Base-by-base conservation (phyloP, 2,113 vertebrate genomes). In the Vulpes lagopus region DNA sequence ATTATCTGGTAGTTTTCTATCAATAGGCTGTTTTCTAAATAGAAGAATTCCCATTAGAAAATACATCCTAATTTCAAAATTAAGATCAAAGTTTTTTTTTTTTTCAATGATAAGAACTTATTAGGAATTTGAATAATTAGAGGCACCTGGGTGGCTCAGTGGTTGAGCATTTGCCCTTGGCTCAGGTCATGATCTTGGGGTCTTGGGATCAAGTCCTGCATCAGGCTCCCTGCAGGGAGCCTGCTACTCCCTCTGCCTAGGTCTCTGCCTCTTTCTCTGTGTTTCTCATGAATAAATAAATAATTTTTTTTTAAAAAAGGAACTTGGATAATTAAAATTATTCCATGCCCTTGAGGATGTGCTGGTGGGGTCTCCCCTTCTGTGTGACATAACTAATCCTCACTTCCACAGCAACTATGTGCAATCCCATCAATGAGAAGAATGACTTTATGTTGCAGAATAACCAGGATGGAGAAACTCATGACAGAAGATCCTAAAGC, bases 401-500 rank as follows among this genome's bases (percentile, higher is more conserved):
- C 55, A 91, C 60, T 91, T 79, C 89, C 85, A 85, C 65, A 81
- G 82, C n/a, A 97, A 91, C 95, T 15, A 8, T 25, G 32, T 59
- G 15, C 51, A 76, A n/a, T 32, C 60, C 55, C 23, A 81, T 23
- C 88, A 86, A 71, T 0, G 8, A 57, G 55, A 85, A 95, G 25
- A 49, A 59, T 94, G 76, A 81, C 43, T 83, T 94, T 51, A 9
- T 2, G 15, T 65, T 89, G 62, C 82, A 78, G 69, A 83, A 67
- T 35, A 90, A 94, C 76, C 25, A 93, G 51, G 57, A 79, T 80
- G 67, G 17, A 97, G 81, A 96, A 91, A 94, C 73, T 95, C 57
- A 32, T 57, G 32, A 85, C 12, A 78, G 73, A 85, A 82, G 59
- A 94, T 89, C 55, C 60, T 30, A 49, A 79, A 59, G 8, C 20